phyloP scores from a whole-genome alignment of 2,888 invertebrate genomes.

The Eupithecia pulchellata region DNA sequence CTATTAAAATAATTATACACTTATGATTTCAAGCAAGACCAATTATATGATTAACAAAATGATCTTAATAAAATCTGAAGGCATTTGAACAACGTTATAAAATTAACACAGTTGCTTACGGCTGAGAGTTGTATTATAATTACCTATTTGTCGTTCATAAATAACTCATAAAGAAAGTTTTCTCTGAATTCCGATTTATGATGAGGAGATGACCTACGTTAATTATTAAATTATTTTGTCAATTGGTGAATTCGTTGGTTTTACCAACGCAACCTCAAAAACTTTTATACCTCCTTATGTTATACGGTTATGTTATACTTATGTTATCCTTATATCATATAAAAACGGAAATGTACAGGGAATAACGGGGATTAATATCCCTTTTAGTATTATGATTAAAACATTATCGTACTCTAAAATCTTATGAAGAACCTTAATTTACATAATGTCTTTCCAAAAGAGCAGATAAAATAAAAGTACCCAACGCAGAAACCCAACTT shows the following conservation, averaged over 20 bases:
- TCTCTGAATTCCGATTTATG: background rate
- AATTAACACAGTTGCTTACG: slow-evolving; percentile 14
- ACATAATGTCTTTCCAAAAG: slow-evolving; percentile 33
- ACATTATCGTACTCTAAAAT: slow-evolving; percentile 30
- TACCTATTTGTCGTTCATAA: background rate
- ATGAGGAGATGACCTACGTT: background rate
- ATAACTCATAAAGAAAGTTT: background rate
- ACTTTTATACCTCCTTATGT: background rate
- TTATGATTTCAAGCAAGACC: slow-evolving; percentile 22
- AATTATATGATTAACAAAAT: slow-evolving; percentile 30
- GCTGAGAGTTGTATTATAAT: background rate
- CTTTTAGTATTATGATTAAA: slow-evolving; percentile 23
- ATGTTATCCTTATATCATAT: too few species aligned
- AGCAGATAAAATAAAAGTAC: slow-evolving; percentile 31
- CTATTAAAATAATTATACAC: slow-evolving; percentile 19
- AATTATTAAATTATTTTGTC: background rate
- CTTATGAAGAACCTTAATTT: slow-evolving; percentile 28
- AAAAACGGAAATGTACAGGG: background rate
- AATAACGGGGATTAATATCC: slow-evolving; percentile 5
- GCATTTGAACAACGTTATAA: slow-evolving; percentile 27
- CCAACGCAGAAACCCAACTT: slow-evolving; percentile 30
- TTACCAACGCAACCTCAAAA: background rate
- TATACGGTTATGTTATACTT: too few species aligned
- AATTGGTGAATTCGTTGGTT: background rate
- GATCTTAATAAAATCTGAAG: slow-evolving; percentile 20